Evolutionary conservation across 1,140 invertebrate genomes (phyloP), one percentile per base, ranked within the genome.

Genomic region (Sinonovacula constricta): DNA sequence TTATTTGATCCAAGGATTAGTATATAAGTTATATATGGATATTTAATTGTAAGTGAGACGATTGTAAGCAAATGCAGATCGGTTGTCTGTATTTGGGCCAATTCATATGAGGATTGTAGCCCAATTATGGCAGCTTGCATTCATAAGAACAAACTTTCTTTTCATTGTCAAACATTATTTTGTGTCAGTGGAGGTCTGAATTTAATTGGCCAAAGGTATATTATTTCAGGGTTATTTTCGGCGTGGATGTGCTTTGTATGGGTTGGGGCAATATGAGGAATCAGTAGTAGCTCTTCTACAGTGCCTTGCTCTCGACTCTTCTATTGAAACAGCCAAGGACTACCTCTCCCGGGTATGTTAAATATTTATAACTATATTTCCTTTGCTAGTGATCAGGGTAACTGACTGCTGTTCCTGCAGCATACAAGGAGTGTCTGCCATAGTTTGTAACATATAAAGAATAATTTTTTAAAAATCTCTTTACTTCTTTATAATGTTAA

Each of bases 251-350:
- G 94, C 94, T 3, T 87, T 95, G 30, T 92, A 92, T 68, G 93
- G 93, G 1, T 86, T 95, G 24, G 93, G 93, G 2, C 91, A 92
- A 28, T 92, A 93, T 89, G 94, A 95, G 84, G 95, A 95, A 82
- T 94, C 94, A 18, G 91, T 95, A 56, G 90, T 94, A 34, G 92
- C 93, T 10, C 92, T 94, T 68, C 93, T 94, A 68, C 91, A 94
- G 36, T 94, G 93, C 82, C 91, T 93, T 18, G 93, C 93, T 3
- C 91, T 95, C 33, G 89, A 92, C 86, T 86, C 79, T 54, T 87
- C 72, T 74, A 91, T 83, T 87, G 90, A 75, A 82, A 89, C 71
- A 90, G 92, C 67, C 88, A 93, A 87, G 92, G 83, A 79, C 34
- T 83, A 83, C 66, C 83, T 90, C 15, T 83, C 86, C 30, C 88